A percentile compares a stretch with the other conserved stretches of the same genome.
Conservation (phyloP, 2,113 vertebrate species). For the Amblyornis subalaris region DNA sequence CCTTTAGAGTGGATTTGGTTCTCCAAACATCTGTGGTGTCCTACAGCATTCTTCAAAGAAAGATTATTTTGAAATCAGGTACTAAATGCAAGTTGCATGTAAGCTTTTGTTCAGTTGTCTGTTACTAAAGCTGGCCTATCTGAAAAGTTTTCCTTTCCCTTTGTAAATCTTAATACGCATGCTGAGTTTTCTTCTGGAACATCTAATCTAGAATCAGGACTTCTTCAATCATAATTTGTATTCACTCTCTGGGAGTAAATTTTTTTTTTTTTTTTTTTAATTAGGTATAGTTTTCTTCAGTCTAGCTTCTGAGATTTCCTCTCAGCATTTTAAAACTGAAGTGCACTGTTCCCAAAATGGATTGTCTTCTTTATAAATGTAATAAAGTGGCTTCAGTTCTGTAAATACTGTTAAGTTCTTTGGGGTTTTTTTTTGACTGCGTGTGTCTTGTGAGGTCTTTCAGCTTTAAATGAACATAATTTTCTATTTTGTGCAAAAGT, state of each 20-base stretch:
- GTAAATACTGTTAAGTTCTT: neutral
- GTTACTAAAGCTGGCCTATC: neutral
- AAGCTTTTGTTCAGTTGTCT: neutral
- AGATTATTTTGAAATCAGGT: conserved; percentile 31
- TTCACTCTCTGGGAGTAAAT: neutral
- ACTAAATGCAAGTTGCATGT: neutral
- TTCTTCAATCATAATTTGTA: neutral
- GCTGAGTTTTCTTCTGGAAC: neutral
- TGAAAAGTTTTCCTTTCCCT: neutral
- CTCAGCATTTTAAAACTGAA: conserved; percentile 18
- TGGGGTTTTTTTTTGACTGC: neutral
- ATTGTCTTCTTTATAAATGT: neutral
- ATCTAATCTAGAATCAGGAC: neutral
- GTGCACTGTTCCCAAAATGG: neutral
- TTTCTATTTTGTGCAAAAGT: neutral
- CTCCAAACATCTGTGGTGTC: neutral
- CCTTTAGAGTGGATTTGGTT: conserved; percentile 24
- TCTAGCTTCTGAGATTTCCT: conserved; percentile 2
- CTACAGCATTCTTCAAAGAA: conserved; percentile 8
- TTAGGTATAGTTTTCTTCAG: neutral
- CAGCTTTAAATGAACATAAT: neutral
- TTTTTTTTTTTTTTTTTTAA: neutral
- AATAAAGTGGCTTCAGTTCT: conserved; percentile 3
- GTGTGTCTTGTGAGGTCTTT: neutral
- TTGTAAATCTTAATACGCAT: neutral